Evolutionary conservation across 1,140 invertebrate species (phyloP).

Genomic region (Aphelenchoides besseyi): DNA sequence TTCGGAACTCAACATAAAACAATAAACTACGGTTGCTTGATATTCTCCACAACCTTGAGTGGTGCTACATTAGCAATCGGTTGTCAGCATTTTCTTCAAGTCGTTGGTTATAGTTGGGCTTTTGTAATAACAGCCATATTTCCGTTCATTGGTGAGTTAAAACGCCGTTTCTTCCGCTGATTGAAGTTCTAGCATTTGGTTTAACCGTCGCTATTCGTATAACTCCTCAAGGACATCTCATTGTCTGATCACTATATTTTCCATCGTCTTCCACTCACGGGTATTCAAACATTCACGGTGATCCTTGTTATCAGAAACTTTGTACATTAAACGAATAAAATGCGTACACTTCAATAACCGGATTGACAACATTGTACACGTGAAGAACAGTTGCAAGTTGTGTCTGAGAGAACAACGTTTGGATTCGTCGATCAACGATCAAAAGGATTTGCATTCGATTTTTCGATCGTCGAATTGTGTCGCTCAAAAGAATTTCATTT

Average conservation of each 20-base stretch:
- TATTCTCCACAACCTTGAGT: constrained; percentile 60
- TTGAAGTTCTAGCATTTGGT: constrained; percentile 50
- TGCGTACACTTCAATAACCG: not conserved
- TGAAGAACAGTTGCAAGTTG: not conserved
- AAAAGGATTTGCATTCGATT: not conserved
- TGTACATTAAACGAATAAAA: too few species aligned
- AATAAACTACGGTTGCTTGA: constrained; percentile 57
- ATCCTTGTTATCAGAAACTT: too few species aligned
- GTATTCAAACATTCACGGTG: not conserved
- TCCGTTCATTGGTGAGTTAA: constrained; percentile 55
- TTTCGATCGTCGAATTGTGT: not conserved
- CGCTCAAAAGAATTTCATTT: not conserved
- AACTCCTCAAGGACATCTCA: constrained; percentile 58
- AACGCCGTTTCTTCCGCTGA: too few species aligned
- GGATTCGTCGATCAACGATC: not conserved
- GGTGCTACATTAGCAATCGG: constrained; percentile 51
- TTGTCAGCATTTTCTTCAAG: constrained; percentile 51
- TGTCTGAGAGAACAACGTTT: too few species aligned
- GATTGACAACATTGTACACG: not conserved
- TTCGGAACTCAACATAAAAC: constrained; percentile 56
- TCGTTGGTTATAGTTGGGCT: constrained; percentile 56
- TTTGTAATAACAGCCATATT: constrained; percentile 59
- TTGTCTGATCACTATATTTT: constrained; percentile 27
- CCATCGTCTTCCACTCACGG: not conserved
- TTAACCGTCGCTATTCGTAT: constrained; percentile 53